Evolutionary conservation across 2,797 vertebrate species (phyloP), one percentile per base, ranked within the genome.

Genomic region (Meda fulgida): DNA sequence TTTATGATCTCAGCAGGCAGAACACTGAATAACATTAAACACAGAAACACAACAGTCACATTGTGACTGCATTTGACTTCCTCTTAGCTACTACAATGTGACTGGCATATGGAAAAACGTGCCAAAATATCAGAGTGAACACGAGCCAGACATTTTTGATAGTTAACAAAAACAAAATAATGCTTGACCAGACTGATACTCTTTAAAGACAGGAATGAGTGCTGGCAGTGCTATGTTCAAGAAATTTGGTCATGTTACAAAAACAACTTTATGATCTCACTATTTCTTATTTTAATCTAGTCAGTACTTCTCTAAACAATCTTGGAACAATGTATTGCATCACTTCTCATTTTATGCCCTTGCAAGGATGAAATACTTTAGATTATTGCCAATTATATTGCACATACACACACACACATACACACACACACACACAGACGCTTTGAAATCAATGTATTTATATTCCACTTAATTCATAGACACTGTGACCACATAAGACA

Each of bases 1-100:
- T 69, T 38, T 31, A 80, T 87, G 80, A 80, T 34, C 16, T 87
- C 43, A 80, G 85, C 80, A 66, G 26, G 66, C 63, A 73, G 36
- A 78, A 84, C 40, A 84, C 7, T 16, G 10, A 66, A n/a, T n/a
- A n/a, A n/a, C n/a, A n/a, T n/a, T n/a, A n/a, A n/a, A n/a, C n/a
- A n/a, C n/a, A n/a, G 16, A 18, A 29, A 26, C 53, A 84, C 58
- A 85, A 78, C 26, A 85, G 29, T 63, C 34, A 26, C 58, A 38
- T 70, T 48, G 36, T 53, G 43, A 46, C 43, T 46, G 38, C 73
- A 48, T 4, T 34, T 65, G 9, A 36, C 43, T 83, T 76, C 31
- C 60, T 19, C 31, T 48, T 63, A 60, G 5, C n/a, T 18, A 63
- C n/a, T 18, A 63, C 38, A 73, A 82, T 16, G 9, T 70, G 70